Conservation (phyloP, 2,888 invertebrate species). For the Phaedon cochleariae region DNA sequence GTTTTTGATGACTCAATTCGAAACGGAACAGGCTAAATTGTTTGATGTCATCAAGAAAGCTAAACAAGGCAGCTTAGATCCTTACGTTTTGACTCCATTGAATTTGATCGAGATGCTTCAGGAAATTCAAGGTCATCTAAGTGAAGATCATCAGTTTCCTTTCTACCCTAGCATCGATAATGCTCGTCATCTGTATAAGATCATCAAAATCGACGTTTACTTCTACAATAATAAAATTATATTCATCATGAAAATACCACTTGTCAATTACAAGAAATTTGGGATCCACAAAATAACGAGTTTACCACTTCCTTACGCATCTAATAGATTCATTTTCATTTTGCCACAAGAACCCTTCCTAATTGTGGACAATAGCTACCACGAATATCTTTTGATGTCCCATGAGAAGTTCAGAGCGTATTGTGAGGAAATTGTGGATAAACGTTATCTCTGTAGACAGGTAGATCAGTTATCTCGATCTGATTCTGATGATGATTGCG, state of each 20-base stretch:
- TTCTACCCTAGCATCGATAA: constrained; percentile 25
- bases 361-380: constrained; percentile 18
- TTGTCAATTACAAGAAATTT: constrained; percentile 17
- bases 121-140: constrained; percentile 10
- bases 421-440: constrained; percentile 4
- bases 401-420: constrained; percentile 9
- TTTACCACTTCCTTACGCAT: constrained; percentile 4
- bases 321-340: constrained; percentile 18
- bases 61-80: constrained; percentile 20
- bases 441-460: constrained; percentile 18
- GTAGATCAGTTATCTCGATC: constrained; percentile 3
- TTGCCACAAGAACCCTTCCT: constrained; percentile 22
- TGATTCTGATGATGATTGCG: constrained; percentile 3
- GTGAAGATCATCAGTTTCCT: constrained; percentile 21
- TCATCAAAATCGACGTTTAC: constrained; percentile 22
- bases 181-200: constrained; percentile 17
- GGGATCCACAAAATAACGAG: constrained; percentile 24
- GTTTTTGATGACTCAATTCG: constrained; percentile 19
- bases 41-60: constrained; percentile 23
- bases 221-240: constrained; percentile 22
- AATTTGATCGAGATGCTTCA: constrained; percentile 24
- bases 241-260: constrained; percentile 21
- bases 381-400: constrained; percentile 19
- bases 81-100: constrained; percentile 24
- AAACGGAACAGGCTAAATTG: constrained; percentile 19